phyloP scores from a whole-genome alignment of 2,113 vertebrate species.

The Hippocampus abdominalis region DNA sequence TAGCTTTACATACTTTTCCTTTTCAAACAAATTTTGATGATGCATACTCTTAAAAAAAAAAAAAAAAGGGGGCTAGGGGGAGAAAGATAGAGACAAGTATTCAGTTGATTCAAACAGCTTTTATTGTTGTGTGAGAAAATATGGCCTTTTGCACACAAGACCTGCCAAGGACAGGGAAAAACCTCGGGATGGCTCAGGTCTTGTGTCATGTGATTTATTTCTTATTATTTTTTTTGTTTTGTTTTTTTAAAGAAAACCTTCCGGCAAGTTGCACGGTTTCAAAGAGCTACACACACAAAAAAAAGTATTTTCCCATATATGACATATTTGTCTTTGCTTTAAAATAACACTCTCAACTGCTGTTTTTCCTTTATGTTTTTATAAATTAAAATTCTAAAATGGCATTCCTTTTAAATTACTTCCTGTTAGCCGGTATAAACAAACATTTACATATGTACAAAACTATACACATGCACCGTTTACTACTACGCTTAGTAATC shows the following conservation, averaged over 20 bases:
- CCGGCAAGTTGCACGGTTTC: slow-evolving; percentile 60
- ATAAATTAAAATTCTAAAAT: slow-evolving; percentile 76
- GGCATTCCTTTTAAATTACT: slow-evolving; percentile 74
- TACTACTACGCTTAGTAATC: slow-evolving; percentile 60
- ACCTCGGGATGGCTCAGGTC: slow-evolving; percentile 25
- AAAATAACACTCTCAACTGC: slow-evolving; percentile 72
- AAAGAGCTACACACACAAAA: slow-evolving; percentile 63
- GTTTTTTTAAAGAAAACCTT: slow-evolving; percentile 35
- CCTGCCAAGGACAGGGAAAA: slow-evolving; percentile 24
- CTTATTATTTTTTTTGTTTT: not conserved
- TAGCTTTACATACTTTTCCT: too few relatives aligned
- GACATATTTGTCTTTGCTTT: slow-evolving; percentile 44
- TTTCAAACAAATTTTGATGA: too few relatives aligned
- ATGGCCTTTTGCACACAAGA: slow-evolving; percentile 41
- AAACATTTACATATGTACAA: slow-evolving; percentile 74
- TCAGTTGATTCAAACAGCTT: slow-evolving; percentile 62
- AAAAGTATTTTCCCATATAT: slow-evolving; percentile 59
- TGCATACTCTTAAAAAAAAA: not conserved
- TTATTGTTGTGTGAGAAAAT: slow-evolving; percentile 73
- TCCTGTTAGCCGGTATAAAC: slow-evolving; percentile 73
- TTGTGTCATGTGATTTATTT: slow-evolving; percentile 39
- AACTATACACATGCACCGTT: slow-evolving; percentile 70
- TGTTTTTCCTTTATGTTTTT: slow-evolving; percentile 30
- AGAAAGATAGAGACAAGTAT: slow-evolving; percentile 1
- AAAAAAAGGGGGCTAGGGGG: too few relatives aligned